Conservation (phyloP, 2,797 vertebrate species). For the Phyllotis vaccarum region DNA sequence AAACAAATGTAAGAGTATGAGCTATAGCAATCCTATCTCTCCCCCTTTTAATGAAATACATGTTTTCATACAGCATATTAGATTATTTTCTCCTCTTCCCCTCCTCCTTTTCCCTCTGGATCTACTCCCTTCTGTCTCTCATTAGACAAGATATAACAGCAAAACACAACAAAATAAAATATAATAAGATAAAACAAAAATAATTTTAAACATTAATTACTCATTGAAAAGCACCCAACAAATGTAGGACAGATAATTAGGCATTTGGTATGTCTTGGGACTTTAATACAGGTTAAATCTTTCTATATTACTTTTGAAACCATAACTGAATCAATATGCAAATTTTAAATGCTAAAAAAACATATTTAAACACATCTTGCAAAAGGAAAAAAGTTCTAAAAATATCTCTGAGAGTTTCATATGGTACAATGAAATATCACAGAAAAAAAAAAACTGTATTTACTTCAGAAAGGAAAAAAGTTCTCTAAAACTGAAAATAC, state of each 20-base stretch:
- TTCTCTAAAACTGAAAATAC: not conserved
- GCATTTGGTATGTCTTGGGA: not conserved
- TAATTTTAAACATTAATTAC: not conserved
- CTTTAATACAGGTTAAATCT: not conserved
- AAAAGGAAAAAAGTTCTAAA: not conserved
- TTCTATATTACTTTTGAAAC: conserved; percentile 1
- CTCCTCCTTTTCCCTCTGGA: not conserved
- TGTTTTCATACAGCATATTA: not conserved
- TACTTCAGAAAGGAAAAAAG: not conserved
- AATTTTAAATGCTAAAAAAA: not conserved
- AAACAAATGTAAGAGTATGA: not conserved
- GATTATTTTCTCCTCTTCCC: not conserved
- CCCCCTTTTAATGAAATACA: not conserved
- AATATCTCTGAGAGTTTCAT: not conserved
- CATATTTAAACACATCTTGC: not conserved
- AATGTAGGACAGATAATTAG: not conserved
- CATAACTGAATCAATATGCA: not conserved
- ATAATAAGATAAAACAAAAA: not conserved
- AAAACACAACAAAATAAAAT: not conserved
- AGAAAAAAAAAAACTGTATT: not conserved
- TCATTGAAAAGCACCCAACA: not conserved
- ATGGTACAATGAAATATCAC: not conserved
- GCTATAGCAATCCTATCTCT: not conserved
- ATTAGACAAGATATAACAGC: not conserved
- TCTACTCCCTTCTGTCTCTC: too few species aligned